Conservation (phyloP, 2,888 invertebrate species). For the Phymatocera aterrima region DNA sequence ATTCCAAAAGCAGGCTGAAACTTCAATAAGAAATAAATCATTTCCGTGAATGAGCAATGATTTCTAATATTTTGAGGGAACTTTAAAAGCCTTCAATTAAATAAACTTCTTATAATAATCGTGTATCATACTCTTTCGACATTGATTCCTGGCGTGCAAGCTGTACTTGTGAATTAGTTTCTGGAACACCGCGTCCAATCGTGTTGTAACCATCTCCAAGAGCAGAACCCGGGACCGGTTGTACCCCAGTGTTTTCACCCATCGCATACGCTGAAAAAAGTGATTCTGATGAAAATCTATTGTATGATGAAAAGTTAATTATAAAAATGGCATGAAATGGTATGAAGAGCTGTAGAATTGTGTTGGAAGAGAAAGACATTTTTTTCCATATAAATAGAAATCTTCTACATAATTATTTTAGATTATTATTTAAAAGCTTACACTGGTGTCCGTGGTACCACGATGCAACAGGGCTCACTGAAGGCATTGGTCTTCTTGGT, state of each 20-base stretch:
- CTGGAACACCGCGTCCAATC: slow-evolving; percentile 72
- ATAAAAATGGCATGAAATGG: neutral
- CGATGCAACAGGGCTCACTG: slow-evolving; percentile 74
- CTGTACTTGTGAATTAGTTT: slow-evolving; percentile 67
- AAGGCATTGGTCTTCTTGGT: slow-evolving; percentile 75
- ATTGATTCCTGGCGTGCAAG: slow-evolving; percentile 68
- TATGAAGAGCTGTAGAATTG: neutral
- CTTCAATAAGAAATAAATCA: slow-evolving; percentile 4
- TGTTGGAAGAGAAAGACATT: no score
- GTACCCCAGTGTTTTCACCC: slow-evolving; percentile 65
- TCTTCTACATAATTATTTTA: neutral
- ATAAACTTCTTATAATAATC: slow-evolving; percentile 1
- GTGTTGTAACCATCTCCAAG: slow-evolving; percentile 76
- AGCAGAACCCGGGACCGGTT: slow-evolving; percentile 65
- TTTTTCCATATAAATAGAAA: neutral
- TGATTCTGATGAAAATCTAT: no score
- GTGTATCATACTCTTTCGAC: slow-evolving; percentile 70
- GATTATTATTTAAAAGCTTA: slow-evolving; percentile 56
- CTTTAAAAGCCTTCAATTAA: slow-evolving; percentile 24
- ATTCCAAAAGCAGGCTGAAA: slow-evolving; percentile 76
- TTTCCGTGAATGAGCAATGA: slow-evolving; percentile 6
- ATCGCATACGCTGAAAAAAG: slow-evolving; percentile 68
- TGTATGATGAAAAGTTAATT: neutral
- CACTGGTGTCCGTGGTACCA: slow-evolving; percentile 75
- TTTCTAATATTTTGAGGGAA: neutral